phyloP scores from a whole-genome alignment of 2,888 invertebrate species.

The Drosophila subquinaria region DNA sequence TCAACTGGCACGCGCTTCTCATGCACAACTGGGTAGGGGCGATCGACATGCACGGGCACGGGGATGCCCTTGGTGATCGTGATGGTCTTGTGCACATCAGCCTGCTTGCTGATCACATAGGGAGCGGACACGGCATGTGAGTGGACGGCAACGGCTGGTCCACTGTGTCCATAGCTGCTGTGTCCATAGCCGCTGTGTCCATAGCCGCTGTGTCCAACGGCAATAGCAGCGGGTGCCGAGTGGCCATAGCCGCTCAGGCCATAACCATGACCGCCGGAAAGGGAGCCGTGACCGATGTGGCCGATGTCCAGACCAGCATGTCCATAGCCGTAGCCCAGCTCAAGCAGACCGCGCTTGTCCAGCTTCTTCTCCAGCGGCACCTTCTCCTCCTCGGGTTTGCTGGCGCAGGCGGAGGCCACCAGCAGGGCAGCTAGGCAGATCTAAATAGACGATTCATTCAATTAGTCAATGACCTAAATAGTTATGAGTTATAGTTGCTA shows the following conservation, averaged over 20 bases:
- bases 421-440: constrained; percentile 90
- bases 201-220: constrained; percentile 80
- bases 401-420: constrained; percentile 89
- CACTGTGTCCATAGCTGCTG: constrained; percentile 76
- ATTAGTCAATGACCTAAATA: background rate
- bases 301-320: constrained; percentile 91
- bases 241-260: constrained; percentile 77
- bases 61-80: constrained; percentile 91
- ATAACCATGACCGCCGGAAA: constrained; percentile 83
- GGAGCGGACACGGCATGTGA: constrained; percentile 66
- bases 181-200: constrained; percentile 78
- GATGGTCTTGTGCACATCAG: constrained; percentile 88
- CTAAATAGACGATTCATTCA: constrained; percentile 84
- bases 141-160: constrained; percentile 73
- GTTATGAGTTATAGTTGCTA: background rate
- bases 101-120: constrained; percentile 86
- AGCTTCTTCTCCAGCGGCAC: constrained; percentile 91
- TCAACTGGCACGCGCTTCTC: constrained; percentile 88
- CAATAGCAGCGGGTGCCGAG: constrained; percentile 74
- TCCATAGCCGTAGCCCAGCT: constrained; percentile 93
- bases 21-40: constrained; percentile 90
- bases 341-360: constrained; percentile 92
- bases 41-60: constrained; percentile 91
- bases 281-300: constrained; percentile 89
- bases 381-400: constrained; percentile 87